Conservation (phyloP, 2,797 vertebrate genomes). For the Enteromius mattozi region DNA sequence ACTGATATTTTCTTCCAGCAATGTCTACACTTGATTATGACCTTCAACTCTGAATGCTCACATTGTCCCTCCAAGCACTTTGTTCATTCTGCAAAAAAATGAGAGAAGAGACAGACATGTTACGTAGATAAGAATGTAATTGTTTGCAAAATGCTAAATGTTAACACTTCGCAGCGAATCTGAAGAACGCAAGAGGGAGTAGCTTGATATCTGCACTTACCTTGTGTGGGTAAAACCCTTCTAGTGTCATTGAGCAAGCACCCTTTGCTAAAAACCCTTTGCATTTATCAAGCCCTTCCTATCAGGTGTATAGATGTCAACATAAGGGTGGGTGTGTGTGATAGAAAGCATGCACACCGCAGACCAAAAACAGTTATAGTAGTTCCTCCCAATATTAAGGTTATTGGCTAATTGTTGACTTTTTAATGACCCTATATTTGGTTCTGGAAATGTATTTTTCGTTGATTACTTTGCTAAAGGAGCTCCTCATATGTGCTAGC, state of each 20-base stretch:
- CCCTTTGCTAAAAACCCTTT: neutral
- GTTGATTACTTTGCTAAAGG: neutral
- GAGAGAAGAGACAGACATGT: neutral
- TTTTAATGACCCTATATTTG: neutral
- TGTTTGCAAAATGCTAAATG: neutral
- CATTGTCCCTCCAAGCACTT: conserved; percentile 1
- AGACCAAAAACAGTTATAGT: neutral
- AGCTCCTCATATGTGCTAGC: neutral
- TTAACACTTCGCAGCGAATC: neutral
- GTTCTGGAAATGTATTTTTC: neutral
- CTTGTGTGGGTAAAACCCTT: conserved; percentile 17
- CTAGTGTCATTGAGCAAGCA: conserved; percentile 20
- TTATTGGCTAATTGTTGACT: neutral
- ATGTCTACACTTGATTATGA: neutral
- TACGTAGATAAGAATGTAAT: neutral
- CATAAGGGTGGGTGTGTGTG: conserved; percentile 5
- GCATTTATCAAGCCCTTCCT: conserved; percentile 21
- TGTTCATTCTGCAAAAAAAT: conserved; percentile 5
- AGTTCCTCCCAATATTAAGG: neutral
- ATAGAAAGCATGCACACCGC: neutral
- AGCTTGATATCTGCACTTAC: conserved; percentile 17
- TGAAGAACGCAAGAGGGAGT: neutral
- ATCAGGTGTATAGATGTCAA: conserved; percentile 28
- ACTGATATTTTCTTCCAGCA: conserved; percentile 1
- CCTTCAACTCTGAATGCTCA: conserved; percentile 7